Evolutionary conservation across 2,888 invertebrate genomes (phyloP), one percentile per base, ranked within the genome.

Genomic region (Andrena fulva): DNA sequence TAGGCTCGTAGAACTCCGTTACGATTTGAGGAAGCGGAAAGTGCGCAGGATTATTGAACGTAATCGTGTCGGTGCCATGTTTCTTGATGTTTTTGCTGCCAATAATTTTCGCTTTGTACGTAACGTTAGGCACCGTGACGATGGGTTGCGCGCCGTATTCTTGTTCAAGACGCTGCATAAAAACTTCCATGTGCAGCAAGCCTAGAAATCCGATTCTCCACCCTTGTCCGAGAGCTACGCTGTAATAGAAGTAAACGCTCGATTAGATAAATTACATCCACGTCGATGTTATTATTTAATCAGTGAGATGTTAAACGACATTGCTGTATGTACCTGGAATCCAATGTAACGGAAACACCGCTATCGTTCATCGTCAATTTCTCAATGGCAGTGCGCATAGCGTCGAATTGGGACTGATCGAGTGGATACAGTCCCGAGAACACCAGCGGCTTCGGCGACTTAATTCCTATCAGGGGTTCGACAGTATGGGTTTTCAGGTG

Each of bases 301-400:
- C 60, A n/a, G 29, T 10, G 20, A 31, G 24, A 42, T 33, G 8
- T 62, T n/a, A 8, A 3, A 64, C 24, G 64, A 52, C 59, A 27
- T n/a, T 24, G 8, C 31, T 27, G 24, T 20, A 1, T 4, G 20
- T 64, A 80, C 98, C 98, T 98, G 5, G 97, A 96, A 94, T 99
- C 99, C 20, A 96, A 93, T 54, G 95, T 95, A 4, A 98, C 95
- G n/a, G 96, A 95, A 4, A 99, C 99, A 79, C 98, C 98, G 6
- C 98, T 97, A 94, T 99, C 99, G 94, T 99, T 99, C 56, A 99
- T 95, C n/a, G 96, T 96, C 63, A 99, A 95, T 94, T 98, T 98
- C 83, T 98, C 98, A 72, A 99, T 97, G 12, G 99, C 98, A 91
- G 95, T 96, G 89, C 97, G 95, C 20, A 99, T 94, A 72, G 95